Evolutionary conservation across 2,888 invertebrate genomes (phyloP), one percentile per base, ranked within the genome.

Genomic region (Myathropa florea): DNA sequence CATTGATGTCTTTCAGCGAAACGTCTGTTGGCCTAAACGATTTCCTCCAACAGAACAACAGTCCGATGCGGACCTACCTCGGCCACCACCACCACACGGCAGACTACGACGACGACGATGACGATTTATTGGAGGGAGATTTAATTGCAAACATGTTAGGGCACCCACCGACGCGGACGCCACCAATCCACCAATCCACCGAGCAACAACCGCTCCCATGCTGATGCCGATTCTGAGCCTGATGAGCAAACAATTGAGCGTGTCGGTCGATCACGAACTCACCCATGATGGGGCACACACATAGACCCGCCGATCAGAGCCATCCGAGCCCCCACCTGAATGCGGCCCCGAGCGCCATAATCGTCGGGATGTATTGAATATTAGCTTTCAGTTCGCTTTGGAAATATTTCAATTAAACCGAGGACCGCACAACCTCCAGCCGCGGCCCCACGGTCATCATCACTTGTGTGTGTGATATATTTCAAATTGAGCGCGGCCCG

Each of bases 401-500:
- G 73, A 63, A 83, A 86, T 86, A 86, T 86, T 83, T 86, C 86
- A 86, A 86, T 86, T 86, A 86, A 83, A 86, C 46, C 24, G 72
- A 61, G 65, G 86, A 86, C 75, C 86, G 73, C 78, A 86, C 83
- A 79, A 55, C 67, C 59, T 57, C 61, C 82, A 86, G 55, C 64
- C 12, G 61, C 46, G 46, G 18, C 78, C 78, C 75, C 68, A 71
- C 33, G 75, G 83, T 83, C 83, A 79, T 86, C 86, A 83, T 86
- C 86, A 86, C 86, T 86, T 83, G 79, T 83, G 83, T 86, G 82
- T 86, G 78, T 79, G 78, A 86, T 86, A 86, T 83, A 86, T 86
- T 83, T 86, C 78, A 75, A 79, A 83, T 86, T 85, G 77, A 85
- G 36, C 33, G 72, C 81, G 67, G 23, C 36, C 12, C 55, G 64